These are phyloP conservation scores for Gnathonemus longibarbis DNA, from an alignment of 2,113 vertebrate species.

Conservation along the genomic window DNA sequence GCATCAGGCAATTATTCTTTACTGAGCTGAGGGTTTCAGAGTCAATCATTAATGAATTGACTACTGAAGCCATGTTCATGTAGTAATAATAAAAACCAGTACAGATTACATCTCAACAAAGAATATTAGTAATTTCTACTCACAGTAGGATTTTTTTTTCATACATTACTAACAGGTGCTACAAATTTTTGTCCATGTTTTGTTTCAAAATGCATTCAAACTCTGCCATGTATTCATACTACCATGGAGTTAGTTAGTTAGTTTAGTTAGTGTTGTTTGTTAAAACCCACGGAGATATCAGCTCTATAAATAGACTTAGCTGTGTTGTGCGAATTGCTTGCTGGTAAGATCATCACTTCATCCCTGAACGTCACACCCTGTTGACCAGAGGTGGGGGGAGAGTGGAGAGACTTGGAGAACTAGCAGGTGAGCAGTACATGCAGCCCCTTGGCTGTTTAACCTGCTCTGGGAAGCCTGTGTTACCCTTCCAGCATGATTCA, in stretches of 20 bases:
- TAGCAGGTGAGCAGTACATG: background rate
- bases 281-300: background rate
- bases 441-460: background rate
- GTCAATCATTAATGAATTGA: background rate
- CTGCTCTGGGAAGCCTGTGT: background rate
- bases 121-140: background rate
- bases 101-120: background rate
- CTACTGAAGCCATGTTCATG: background rate
- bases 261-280: background rate
- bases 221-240: background rate
- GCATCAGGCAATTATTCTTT: background rate
- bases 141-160: background rate
- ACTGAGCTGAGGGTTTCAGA: background rate
- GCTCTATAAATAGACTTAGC: background rate
- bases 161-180: background rate
- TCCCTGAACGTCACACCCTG: background rate
- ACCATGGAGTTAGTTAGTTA: background rate
- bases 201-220: background rate
- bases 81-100: background rate
- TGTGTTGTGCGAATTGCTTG: background rate
- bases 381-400: background rate
- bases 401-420: background rate
- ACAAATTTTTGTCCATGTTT: background rate
- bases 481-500: background rate
- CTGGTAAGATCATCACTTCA: background rate